Evolutionary conservation across 1,140 invertebrate genomes (phyloP), one percentile per base, ranked within the genome.

Genomic region (Lordiphosa clarofinis): DNA sequence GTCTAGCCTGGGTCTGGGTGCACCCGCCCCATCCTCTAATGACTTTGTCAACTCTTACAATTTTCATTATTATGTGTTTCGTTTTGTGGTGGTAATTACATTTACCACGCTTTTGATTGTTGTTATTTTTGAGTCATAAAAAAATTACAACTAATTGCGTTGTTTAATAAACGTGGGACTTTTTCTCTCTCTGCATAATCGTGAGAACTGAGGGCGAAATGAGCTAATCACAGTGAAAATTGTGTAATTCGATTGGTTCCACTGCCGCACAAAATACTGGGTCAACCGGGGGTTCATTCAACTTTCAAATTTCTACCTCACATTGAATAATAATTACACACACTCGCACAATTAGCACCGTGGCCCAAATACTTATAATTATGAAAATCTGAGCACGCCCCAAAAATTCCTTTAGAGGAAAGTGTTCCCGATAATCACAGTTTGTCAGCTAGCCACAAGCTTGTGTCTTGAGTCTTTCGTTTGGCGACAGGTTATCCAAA

Each of bases 281-380:
- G 38, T 43, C 58, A 31, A 48, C 7, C 37, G 8, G 24, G 31
- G 31, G 48, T 50, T 15, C 36, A 73, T 57, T 62, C 39, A 38
- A 47, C 66, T 75, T 75, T 71, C 56, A 73, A 81, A 70, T 61
- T 82, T 82, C 78, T 82, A 84, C 63, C 40, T 73, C 38, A 66
- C 84, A 82, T 82, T 82, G 78, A 82, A 82, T 82, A 84, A 82
- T 82, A 82, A 82, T 82, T 84, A 78, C 49, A 31, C 28, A 31
- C 28, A 8, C 6, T 31, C 28, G 39, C 50, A 21, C 73, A 78
- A 78, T 84, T 82, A 82, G 78, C 78, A 73, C 73, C 65, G 60
- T 62, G 69, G 84, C 78, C 78, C 65, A 69, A 58, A 82, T 84
- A 64, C 50, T 12, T 82, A 46, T 0, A 63, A 76, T 76, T 82